These are phyloP conservation scores for Acanthurus lineatus DNA, from an alignment of 2,797 vertebrate genomes.

Conservation along the genomic window DNA sequence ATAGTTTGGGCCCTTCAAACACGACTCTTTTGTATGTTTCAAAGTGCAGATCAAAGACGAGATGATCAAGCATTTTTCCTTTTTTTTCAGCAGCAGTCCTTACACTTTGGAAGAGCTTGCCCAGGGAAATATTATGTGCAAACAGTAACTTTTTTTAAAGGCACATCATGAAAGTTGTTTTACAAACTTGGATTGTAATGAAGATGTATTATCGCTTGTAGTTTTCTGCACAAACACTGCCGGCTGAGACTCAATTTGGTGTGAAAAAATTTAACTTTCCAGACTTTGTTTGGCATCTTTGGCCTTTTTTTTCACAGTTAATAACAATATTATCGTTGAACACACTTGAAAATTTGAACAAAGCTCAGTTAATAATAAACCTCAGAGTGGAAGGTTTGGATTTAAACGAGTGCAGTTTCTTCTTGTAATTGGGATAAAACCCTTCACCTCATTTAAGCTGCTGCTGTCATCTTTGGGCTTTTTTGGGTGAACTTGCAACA, in stretches of 20 bases:
- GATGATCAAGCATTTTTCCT: slow-evolving; percentile 60
- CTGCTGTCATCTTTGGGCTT: no score
- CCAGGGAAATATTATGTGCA: slow-evolving; percentile 44
- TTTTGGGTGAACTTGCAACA: no score
- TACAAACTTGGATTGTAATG: slow-evolving; percentile 19
- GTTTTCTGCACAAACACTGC: neutral
- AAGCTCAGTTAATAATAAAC: neutral
- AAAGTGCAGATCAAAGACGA: slow-evolving; percentile 61
- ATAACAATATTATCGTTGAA: neutral
- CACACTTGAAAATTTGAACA: neutral
- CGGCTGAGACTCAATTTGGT: neutral
- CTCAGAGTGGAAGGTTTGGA: neutral
- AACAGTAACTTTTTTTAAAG: slow-evolving; percentile 50
- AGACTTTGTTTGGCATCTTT: neutral
- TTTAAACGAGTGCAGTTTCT: neutral
- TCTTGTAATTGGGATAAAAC: no score
- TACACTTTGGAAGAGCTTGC: slow-evolving; percentile 54
- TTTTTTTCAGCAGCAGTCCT: slow-evolving; percentile 16
- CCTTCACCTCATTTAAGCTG: no score
- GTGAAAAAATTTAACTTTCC: neutral
- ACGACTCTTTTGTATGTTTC: slow-evolving; percentile 42
- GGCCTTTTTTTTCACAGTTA: neutral
- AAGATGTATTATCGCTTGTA: neutral
- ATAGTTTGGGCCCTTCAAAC: slow-evolving; percentile 39
- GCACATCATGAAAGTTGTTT: slow-evolving; percentile 45